Percentiles rank a stretch among this genome's conserved stretches.
phyloP scores from a whole-genome alignment of 1,140 invertebrate species.

The Drosophila orena region DNA sequence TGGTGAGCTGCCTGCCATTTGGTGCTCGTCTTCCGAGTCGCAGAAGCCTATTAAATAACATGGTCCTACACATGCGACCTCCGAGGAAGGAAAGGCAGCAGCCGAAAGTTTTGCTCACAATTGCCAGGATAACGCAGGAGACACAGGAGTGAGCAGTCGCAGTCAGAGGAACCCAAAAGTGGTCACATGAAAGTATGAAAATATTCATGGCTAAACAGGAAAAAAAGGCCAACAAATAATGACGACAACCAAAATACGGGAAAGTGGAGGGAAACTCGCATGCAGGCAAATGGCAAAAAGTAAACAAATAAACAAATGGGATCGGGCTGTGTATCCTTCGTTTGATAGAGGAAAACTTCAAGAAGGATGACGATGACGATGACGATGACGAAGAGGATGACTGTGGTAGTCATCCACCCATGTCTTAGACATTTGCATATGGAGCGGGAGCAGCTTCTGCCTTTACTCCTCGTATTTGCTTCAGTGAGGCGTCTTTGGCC shows the following conservation, averaged over 20 bases:
- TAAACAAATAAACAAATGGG: conserved; percentile 72
- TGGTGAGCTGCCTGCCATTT: conserved; percentile 40
- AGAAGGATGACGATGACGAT: conserved; percentile 32
- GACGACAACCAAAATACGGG: conserved; percentile 29
- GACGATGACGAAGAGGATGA: conserved; percentile 18
- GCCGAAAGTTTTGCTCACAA: conserved; percentile 70
- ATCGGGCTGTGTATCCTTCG: conserved; percentile 6
- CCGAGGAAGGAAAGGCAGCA: conserved; percentile 9
- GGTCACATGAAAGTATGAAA: conserved; percentile 72
- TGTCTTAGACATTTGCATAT: conserved; percentile 55
- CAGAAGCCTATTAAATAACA: conserved; percentile 83
- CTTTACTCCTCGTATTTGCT: conserved; percentile 12
- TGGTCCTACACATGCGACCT: conserved; percentile 71
- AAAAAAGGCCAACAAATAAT: conserved; percentile 44
- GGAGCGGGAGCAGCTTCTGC: conserved; percentile 7
- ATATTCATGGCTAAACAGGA: conserved; percentile 61
- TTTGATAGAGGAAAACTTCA: conserved; percentile 37
- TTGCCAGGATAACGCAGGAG: conserved; percentile 64
- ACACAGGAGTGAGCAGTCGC: conserved; percentile 23
- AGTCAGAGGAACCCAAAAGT: conserved; percentile 29
- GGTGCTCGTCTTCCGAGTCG: conserved; percentile 48
- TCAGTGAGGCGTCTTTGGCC: conserved; percentile 51
- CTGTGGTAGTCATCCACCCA: conserved; percentile 23
- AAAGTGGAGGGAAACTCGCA: conserved; percentile 28
- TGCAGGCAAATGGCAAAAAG: conserved; percentile 74